phyloP scores from a whole-genome alignment of 1,140 invertebrate genomes.

The Asobara japonica region DNA sequence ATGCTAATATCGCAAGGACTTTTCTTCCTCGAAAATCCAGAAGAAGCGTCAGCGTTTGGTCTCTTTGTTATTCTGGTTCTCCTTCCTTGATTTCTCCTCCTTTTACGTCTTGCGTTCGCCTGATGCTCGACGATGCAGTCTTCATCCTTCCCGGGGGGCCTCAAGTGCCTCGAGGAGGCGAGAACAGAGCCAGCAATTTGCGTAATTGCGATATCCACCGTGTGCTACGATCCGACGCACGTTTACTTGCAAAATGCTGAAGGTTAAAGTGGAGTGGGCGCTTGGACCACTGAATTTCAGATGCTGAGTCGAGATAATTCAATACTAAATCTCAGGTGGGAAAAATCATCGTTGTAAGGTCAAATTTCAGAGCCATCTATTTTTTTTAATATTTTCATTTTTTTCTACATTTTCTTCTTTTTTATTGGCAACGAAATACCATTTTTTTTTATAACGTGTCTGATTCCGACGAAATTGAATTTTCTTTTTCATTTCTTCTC shows the following conservation, averaged over 20 bases:
- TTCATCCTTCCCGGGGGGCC: conserved; percentile 36
- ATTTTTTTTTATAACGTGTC: too few species aligned
- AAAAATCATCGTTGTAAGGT: background rate
- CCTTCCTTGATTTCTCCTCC: conserved; percentile 4
- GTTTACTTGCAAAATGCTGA: conserved; percentile 28
- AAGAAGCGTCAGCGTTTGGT: conserved; percentile 7
- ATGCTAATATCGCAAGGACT: too few species aligned
- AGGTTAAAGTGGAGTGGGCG: background rate
- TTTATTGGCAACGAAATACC: too few species aligned
- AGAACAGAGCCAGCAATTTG: conserved; percentile 63
- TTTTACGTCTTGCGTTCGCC: conserved; percentile 38
- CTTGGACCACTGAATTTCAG: background rate
- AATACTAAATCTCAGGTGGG: background rate
- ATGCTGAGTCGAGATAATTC: background rate
- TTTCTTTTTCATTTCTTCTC: too few species aligned
- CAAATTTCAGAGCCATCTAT: too few species aligned
- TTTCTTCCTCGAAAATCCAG: background rate
- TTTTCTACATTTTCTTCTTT: too few species aligned
- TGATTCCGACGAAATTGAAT: too few species aligned
- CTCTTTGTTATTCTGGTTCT: conserved; percentile 36
- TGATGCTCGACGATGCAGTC: conserved; percentile 36
- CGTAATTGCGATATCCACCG: conserved; percentile 58
- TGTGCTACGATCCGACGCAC: conserved; percentile 3
- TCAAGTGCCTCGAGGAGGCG: conserved; percentile 53
- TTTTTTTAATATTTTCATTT: too few species aligned